phyloP scores from a whole-genome alignment of 37 sponge, comb jelly and placozoan species.

The Dysidea cf. avara region DNA sequence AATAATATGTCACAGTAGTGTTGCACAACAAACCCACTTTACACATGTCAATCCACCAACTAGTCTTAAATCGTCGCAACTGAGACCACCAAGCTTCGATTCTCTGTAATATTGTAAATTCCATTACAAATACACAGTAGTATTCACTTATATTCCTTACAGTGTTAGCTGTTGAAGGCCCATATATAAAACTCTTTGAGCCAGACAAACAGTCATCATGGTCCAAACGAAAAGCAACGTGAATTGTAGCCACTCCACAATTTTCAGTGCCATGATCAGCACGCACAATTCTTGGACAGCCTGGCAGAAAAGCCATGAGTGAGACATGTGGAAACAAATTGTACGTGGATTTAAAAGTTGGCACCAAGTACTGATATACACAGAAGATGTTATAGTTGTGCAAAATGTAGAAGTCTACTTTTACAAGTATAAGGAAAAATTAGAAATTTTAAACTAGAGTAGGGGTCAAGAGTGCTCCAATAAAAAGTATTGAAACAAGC shows the following conservation, averaged over 20 bases:
- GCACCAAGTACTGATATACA: too few species aligned
- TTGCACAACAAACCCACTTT: slow-evolving; percentile 8
- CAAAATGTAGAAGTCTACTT: too few species aligned
- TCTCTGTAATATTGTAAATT: slow-evolving; percentile 11
- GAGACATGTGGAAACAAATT: neutral
- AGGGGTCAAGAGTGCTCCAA: too few species aligned
- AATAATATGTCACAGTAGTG: neutral
- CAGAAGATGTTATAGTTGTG: too few species aligned
- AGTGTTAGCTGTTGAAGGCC: slow-evolving; percentile 29
- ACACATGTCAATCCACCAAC: slow-evolving; percentile 46
- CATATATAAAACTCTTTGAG: slow-evolving; percentile 46
- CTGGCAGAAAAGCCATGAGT: slow-evolving; percentile 10
- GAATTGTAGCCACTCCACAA: slow-evolving; percentile 15
- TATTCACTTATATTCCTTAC: slow-evolving; percentile 4
- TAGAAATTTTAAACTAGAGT: too few species aligned
- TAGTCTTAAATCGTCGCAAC: slow-evolving; percentile 20
- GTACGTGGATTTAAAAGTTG: too few species aligned
- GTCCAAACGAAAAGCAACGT: slow-evolving; percentile 19
- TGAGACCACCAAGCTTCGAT: slow-evolving; percentile 66
- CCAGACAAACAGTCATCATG: slow-evolving; percentile 28
- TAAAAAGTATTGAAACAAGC: too few species aligned
- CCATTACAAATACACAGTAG: slow-evolving; percentile 1
- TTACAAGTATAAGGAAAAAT: too few species aligned
- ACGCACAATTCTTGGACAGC: slow-evolving; percentile 31
- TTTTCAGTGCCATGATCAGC: too few species aligned